Evolutionary conservation across 2,888 invertebrate genomes (phyloP).

Genomic region (Pterostichus niger): DNA sequence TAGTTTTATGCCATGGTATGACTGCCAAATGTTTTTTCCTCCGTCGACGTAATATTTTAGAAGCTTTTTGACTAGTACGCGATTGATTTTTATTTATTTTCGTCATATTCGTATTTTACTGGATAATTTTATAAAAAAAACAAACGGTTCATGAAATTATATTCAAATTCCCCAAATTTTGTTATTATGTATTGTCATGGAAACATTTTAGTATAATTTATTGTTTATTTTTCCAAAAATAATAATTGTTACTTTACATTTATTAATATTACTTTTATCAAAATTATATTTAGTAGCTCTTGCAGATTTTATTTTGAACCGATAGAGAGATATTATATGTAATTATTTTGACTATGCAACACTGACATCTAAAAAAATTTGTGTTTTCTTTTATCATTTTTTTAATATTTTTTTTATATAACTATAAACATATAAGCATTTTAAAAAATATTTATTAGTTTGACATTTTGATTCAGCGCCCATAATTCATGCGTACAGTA

Average conservation of each 20-base stretch:
- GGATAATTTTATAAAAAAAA: neutral
- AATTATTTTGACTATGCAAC: too few species aligned
- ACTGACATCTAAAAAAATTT: too few species aligned
- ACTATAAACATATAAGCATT: neutral
- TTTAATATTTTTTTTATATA: neutral
- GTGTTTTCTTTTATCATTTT: too few species aligned
- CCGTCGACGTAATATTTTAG: neutral
- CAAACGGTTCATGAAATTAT: neutral
- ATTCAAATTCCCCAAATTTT: conserved; percentile 20
- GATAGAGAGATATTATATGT: neutral
- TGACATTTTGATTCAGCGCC: neutral
- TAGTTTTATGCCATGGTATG: conserved; percentile 16
- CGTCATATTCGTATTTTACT: neutral
- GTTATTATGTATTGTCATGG: neutral
- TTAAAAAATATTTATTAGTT: neutral
- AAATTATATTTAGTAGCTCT: neutral
- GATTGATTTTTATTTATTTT: conserved; percentile 14
- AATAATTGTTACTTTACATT: neutral
- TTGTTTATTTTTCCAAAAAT: neutral
- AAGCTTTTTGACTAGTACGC: neutral
- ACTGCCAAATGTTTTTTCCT: neutral
- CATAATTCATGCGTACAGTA: conserved; percentile 46
- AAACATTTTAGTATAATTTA: conserved; percentile 10
- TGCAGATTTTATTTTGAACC: neutral
- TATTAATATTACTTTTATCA: too few species aligned